Evolutionary conservation across 1,140 invertebrate species (phyloP).

Genomic region (Drosophila cardini): DNA sequence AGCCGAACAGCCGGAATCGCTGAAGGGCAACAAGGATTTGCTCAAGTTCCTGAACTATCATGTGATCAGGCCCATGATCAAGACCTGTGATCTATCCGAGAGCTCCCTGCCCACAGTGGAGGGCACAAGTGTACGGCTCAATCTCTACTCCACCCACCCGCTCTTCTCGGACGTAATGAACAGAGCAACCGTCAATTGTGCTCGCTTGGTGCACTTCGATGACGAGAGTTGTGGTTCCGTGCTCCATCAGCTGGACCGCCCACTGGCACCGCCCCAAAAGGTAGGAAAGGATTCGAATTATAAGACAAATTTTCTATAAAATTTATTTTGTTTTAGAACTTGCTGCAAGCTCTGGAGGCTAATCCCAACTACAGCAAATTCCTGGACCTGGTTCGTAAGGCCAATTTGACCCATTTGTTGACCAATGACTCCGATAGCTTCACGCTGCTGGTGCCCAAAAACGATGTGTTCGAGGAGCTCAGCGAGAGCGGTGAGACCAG

Average conservation of each 20-base stretch:
- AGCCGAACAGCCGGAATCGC: conserved; percentile 81
- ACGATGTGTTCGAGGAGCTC: conserved; percentile 87
- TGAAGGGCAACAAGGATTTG: conserved; percentile 84
- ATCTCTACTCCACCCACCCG: conserved; percentile 86
- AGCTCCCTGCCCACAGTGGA: conserved; percentile 85
- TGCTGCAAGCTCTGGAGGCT: conserved; percentile 69
- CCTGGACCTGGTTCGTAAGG: conserved; percentile 74
- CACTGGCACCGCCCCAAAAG: conserved; percentile 86
- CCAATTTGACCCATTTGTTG: conserved; percentile 76
- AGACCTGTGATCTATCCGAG: conserved; percentile 86
- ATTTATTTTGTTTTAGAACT: conserved; percentile 49
- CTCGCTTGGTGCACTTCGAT: conserved; percentile 86
- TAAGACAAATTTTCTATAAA: background rate
- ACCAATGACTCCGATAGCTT: conserved; percentile 70
- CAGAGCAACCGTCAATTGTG: conserved; percentile 88
- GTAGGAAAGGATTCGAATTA: conserved; percentile 29
- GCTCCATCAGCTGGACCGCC: conserved; percentile 87
- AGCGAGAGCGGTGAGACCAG: conserved; percentile 70
- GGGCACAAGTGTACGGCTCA: conserved; percentile 86
- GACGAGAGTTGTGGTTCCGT: conserved; percentile 87
- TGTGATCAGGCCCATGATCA: conserved; percentile 85
- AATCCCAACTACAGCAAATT: conserved; percentile 83
- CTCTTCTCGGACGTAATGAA: conserved; percentile 86
- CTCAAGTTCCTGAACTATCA: conserved; percentile 87
- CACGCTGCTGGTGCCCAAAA: conserved; percentile 88